Conservation (phyloP, 2,113 vertebrate genomes). For the Nyctibius bracteatus region DNA sequence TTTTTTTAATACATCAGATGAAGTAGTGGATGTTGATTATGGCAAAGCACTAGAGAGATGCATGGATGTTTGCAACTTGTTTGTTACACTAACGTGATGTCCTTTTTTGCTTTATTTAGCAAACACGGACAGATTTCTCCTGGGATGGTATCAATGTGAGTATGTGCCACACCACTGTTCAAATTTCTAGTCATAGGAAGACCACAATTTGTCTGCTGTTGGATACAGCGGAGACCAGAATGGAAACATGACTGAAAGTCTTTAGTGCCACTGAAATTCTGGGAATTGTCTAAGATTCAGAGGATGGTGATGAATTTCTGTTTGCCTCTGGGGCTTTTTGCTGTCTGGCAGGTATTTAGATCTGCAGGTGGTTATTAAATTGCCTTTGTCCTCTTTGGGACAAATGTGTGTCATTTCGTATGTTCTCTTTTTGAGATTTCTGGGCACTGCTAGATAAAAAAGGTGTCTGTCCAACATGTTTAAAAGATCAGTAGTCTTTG, state of each 20-base stretch:
- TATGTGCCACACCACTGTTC: neutral
- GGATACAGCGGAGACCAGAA: neutral
- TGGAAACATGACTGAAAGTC: neutral
- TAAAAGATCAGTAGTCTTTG: neutral
- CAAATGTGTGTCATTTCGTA: neutral
- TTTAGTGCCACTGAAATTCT: neutral
- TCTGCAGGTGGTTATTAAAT: neutral
- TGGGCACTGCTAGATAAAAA: neutral
- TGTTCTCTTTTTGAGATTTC: neutral
- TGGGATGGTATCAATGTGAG: constrained; percentile 99
- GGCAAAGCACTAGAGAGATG: neutral
- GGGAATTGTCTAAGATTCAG: neutral
- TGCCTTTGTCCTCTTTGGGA: neutral
- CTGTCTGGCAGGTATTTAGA: neutral
- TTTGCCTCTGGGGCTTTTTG: neutral
- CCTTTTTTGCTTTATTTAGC: constrained; percentile 76
- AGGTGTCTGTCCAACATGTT: neutral
- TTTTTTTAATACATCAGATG: neutral
- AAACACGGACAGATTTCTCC: constrained; percentile 98
- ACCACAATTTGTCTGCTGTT: neutral
- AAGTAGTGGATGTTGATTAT: neutral
- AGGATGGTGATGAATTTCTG: neutral
- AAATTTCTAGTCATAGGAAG: neutral
- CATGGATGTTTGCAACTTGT: neutral
- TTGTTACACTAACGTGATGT: neutral